These are phyloP conservation scores for Xerus inauris DNA, from an alignment of 2,113 vertebrate genomes.

Conservation along the genomic window DNA sequence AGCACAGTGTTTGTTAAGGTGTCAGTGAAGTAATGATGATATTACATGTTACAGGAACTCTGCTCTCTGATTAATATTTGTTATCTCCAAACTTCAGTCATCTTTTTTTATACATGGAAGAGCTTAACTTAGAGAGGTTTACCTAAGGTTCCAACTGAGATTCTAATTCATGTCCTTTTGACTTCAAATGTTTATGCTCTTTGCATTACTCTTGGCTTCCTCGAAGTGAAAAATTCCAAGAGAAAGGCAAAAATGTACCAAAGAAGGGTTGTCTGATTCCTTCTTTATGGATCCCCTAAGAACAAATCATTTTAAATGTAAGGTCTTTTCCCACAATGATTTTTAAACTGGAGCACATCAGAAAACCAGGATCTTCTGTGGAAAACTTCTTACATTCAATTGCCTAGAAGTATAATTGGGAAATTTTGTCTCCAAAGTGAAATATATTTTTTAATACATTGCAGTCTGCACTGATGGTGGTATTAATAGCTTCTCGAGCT, in stretches of 20 bases:
- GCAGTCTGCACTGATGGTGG: background rate
- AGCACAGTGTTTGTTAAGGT: background rate
- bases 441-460: background rate
- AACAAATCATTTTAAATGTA: background rate
- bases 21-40: background rate
- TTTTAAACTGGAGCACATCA: background rate
- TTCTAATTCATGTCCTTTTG: background rate
- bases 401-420: background rate
- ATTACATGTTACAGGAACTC: background rate
- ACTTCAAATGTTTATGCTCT: background rate
- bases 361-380: background rate
- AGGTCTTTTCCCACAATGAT: background rate
- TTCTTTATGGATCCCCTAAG: background rate
- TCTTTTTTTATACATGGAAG: background rate
- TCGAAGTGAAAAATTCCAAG: background rate
- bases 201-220: background rate
- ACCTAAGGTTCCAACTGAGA: background rate
- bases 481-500: background rate
- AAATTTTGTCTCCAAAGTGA: constrained; percentile 7
- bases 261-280: background rate
- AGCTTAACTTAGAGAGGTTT: background rate
- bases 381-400: background rate
- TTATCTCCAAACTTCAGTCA: background rate
- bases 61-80: background rate
- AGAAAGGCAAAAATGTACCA: background rate